A percentile compares a stretch with the other conserved stretches of the same genome.
Evolutionary conservation across 2,888 invertebrate species (phyloP).

Genomic region (Drosophila meridiana): DNA sequence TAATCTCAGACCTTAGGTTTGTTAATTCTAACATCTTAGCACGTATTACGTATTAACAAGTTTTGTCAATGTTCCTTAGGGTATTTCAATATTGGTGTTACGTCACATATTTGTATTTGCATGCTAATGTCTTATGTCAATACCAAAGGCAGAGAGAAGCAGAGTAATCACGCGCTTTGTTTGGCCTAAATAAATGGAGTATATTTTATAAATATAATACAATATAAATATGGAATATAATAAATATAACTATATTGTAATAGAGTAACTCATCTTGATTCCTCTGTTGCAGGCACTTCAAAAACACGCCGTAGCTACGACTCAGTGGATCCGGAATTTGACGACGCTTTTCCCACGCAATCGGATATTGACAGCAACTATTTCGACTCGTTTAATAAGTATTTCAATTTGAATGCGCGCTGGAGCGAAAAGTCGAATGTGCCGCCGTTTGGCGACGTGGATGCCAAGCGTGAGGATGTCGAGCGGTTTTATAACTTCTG

Average conservation of each 20-base stretch:
- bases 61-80: not conserved
- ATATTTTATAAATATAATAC: too few species aligned
- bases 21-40: not conserved
- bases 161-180: too few species aligned
- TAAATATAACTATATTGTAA: too few species aligned
- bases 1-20: not conserved
- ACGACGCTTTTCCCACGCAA: slow-evolving; percentile 92
- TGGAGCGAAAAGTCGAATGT: slow-evolving; percentile 97
- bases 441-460: slow-evolving; percentile 91
- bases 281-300: slow-evolving; percentile 87
- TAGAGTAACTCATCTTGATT: too few species aligned
- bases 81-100: slow-evolving; percentile 1
- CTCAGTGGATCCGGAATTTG: slow-evolving; percentile 97
- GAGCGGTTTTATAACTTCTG: slow-evolving; percentile 98
- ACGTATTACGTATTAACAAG: not conserved
- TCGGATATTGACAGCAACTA: slow-evolving; percentile 93
- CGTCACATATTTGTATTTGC: slow-evolving; percentile 2
- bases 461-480: slow-evolving; percentile 92
- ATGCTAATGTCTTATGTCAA: slow-evolving; percentile 4
- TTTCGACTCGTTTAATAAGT: slow-evolving; percentile 88
- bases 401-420: slow-evolving; percentile 91
- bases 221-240: not conserved
- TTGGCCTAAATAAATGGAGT: too few species aligned
- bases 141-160: not conserved
- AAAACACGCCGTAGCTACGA: slow-evolving; percentile 95